Conservation (phyloP, 2,113 vertebrate genomes). For the Ceyx melanurus region DNA sequence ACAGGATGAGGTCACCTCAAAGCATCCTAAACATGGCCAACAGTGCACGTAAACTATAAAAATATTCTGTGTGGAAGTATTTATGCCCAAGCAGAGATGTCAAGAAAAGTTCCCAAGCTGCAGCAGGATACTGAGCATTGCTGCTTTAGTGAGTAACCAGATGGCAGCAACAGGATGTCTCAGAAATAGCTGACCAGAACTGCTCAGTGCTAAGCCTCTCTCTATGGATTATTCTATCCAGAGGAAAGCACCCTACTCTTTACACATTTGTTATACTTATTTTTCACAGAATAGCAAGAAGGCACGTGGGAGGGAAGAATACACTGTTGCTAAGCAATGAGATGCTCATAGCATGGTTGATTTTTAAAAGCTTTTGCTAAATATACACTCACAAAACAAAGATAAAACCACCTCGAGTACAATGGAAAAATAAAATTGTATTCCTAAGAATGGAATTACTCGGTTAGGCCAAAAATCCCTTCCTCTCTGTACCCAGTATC, state of each 20-base stretch:
- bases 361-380: slow-evolving; percentile 50
- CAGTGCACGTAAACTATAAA: background rate
- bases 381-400: background rate
- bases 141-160: background rate
- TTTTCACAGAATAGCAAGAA: slow-evolving; percentile 28
- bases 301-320: slow-evolving; percentile 24
- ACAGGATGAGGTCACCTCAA: background rate
- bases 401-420: background rate
- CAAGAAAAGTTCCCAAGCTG: background rate
- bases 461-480: background rate
- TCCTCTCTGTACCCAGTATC: background rate
- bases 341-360: slow-evolving; percentile 8
- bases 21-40: background rate
- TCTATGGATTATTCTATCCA: background rate
- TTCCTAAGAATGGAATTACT: background rate
- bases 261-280: slow-evolving; percentile 1
- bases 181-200: background rate
- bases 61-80: background rate
- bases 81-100: background rate
- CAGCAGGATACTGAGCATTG: background rate
- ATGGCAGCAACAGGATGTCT: background rate
- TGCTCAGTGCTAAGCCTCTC: background rate
- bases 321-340: slow-evolving; percentile 61
- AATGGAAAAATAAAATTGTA: background rate
- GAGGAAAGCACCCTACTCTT: background rate